phyloP scores from a whole-genome alignment of 2,888 invertebrate species.

The Plebejus anna region DNA sequence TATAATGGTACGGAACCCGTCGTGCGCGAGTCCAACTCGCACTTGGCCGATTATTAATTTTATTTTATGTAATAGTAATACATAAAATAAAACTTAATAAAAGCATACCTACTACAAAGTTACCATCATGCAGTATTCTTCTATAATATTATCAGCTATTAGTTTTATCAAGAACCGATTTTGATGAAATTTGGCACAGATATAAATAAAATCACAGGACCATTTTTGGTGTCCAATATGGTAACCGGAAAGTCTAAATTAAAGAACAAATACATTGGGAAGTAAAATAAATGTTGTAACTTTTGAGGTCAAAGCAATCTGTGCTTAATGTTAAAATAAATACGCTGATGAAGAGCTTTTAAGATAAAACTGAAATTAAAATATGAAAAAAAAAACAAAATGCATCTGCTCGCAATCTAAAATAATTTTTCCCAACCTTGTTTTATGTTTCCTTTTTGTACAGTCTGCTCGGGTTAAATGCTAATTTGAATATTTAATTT shows the following conservation, averaged over 20 bases:
- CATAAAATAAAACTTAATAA: too few relatives aligned
- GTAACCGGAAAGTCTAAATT: background rate
- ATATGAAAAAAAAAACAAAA: slow-evolving; percentile 24
- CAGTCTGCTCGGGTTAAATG: slow-evolving; percentile 10
- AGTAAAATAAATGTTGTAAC: background rate
- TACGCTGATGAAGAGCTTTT: slow-evolving; percentile 20
- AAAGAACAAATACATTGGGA: background rate
- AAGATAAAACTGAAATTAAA: slow-evolving; percentile 27
- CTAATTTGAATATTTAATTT: slow-evolving; percentile 15
- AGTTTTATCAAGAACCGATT: too few relatives aligned
- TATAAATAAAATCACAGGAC: too few relatives aligned
- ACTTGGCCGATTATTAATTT: too few relatives aligned
- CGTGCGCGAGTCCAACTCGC: too few relatives aligned
- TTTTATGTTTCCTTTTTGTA: slow-evolving; percentile 17
- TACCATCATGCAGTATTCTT: too few relatives aligned
- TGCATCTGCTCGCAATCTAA: slow-evolving; percentile 25
- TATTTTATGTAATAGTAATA: too few relatives aligned
- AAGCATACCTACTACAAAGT: too few relatives aligned
- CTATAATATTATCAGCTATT: too few relatives aligned
- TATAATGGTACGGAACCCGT: too few relatives aligned
- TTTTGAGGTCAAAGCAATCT: slow-evolving; percentile 21
- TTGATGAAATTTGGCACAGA: too few relatives aligned
- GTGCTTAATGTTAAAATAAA: slow-evolving; percentile 21
- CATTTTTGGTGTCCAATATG: too few relatives aligned
- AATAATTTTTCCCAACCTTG: slow-evolving; percentile 26